Evolutionary conservation across 2,797 vertebrate species (phyloP), one percentile per base, ranked within the genome.

Genomic region (Sebastes cheni): DNA sequence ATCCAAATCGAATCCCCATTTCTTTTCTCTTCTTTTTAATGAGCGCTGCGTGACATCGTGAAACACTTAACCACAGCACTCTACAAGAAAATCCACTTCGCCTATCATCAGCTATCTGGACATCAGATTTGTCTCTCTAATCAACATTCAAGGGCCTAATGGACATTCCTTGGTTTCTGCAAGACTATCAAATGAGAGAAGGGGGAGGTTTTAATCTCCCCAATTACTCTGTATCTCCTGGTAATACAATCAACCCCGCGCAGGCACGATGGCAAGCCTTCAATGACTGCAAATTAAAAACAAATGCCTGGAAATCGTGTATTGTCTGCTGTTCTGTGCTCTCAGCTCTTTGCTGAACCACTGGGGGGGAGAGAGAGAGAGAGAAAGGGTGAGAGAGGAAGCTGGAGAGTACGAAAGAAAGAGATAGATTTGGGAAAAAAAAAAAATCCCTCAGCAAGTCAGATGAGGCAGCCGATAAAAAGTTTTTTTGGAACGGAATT

Each of bases 271-370:
- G 86, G 83, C 83, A 79, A 80, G 81, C 80, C 75, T 82, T 86
- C 79, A 88, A 58, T 88, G 89, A 81, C 81, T 86, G 66, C 82
- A 93, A 92, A 94, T 94, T 83, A 90, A 83, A 93, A 90, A 86
- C 89, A 90, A 93, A 92, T 92, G 92, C 77, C 62, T 50, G 79
- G 80, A 72, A 90, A 83, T 67, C 5, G 4, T 8, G 65, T 36
- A 79, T 79, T 83, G 81, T 87, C 87, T 82, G 82, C 69, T 29
- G 29, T 20, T 70, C 55, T 68, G 25, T 4, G 16, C 72, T 79
- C 72, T 76, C 42, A 75, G 73, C 71, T 76, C 70, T 78, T 59
- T 76, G 62, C 60, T 59, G 56, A 69, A 70, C 16, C 4, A 16
- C 69, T 59, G 66, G 4, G 8, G 8, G 67, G 68, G 36, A 61